These are phyloP conservation scores for Bombus pyrosoma DNA, from an alignment of 1,140 invertebrate genomes.

Conservation along the genomic window DNA sequence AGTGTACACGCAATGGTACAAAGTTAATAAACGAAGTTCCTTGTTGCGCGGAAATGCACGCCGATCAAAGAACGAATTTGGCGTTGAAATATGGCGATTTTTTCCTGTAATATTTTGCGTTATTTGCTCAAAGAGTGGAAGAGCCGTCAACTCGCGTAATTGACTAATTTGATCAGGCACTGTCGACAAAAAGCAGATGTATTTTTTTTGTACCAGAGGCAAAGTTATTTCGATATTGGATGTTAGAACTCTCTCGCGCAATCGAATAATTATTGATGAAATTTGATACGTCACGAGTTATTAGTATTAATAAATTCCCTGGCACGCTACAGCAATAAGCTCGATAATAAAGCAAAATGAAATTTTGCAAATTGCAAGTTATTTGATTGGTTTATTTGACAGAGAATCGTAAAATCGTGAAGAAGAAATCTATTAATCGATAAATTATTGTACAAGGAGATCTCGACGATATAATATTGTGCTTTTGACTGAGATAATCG, in stretches of 20 bases:
- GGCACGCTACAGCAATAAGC: not conserved
- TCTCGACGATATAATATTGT: too few relatives aligned
- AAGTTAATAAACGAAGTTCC: slow-evolving; percentile 16
- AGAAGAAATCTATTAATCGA: not conserved
- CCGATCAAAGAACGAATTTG: not conserved
- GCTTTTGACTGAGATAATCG: not conserved
- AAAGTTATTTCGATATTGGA: not conserved
- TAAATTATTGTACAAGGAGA: not conserved
- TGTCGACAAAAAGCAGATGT: too few relatives aligned
- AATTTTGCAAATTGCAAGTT: not conserved
- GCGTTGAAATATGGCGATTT: not conserved
- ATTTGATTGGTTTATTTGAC: not conserved
- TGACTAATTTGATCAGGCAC: not conserved
- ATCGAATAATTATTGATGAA: too few relatives aligned
- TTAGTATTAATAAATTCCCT: not conserved
- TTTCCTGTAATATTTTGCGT: not conserved
- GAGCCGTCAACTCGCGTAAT: not conserved
- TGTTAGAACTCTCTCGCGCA: not conserved
- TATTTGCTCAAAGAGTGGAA: not conserved
- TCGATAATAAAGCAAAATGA: not conserved
- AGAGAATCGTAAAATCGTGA: too few relatives aligned
- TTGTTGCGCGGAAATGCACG: too few relatives aligned
- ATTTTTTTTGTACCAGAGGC: not conserved
- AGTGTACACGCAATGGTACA: not conserved
- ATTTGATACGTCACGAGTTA: not conserved